Evolutionary conservation across 2,113 vertebrate genomes (phyloP), one percentile per base, ranked within the genome.

Genomic region (Tauraco erythrolophus): DNA sequence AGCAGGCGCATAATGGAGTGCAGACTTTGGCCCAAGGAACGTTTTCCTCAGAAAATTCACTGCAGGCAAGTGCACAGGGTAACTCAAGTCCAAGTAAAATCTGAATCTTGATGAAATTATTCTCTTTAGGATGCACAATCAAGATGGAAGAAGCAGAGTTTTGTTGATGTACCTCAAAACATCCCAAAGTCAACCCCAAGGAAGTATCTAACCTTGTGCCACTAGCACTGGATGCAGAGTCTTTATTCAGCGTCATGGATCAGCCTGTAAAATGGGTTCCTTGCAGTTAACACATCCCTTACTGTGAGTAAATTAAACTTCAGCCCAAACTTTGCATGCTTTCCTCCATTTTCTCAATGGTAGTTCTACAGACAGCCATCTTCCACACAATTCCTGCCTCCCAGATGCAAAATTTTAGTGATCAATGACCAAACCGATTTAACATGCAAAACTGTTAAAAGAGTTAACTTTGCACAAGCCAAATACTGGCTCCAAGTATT

Each of bases 1-100:
- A 3, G 23, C 27, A 74, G 27, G 25, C 8, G 41, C 9, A 12
- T 14, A 24, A 64, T 0, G 1, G 53, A 81, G 5, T 0, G 0
- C 25, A 48, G 17, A 28, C 27, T 51, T 62, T 6, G 24, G 24
- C 17, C 39, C 19, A 58, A 45, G 13, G 22, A 78, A 54, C 3
- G 3, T 22, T 60, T 57, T n/a, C 30, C 11, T 81, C 39, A 28
- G 14, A 27, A 30, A 39, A 69, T 22, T 48, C 35, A 30, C 17
- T 15, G 43, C 5, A 1, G 30, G 14, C 53, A 78, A 37, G 19
- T 25, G 37, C 43, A 58, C 15, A 27, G n/a, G 19, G 25, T 48
- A 74, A 79, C 35, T 79, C n/a, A 43, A 72, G 8, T 7, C n/a
- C 19, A 57, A 48, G 43, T 35, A 43, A 54, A 69, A 78, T 16